Base-by-base conservation (phyloP, 2,888 invertebrate species). In the Hydriomena furcata region DNA sequence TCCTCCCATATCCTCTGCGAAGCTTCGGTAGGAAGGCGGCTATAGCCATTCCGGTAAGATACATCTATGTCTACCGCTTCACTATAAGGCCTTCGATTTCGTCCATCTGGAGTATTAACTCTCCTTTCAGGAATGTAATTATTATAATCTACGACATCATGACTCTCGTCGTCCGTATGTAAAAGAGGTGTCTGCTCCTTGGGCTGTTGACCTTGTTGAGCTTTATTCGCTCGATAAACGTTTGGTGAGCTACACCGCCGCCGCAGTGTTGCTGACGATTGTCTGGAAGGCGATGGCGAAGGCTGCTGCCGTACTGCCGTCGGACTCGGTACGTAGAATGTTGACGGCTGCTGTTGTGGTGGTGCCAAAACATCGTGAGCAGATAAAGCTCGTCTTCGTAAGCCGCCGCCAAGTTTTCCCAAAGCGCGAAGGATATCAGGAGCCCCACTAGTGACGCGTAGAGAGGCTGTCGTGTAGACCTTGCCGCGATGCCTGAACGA, bases 251-350 rank as follows among this genome's bases (percentile, higher is more conserved):
- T 91, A 52, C 89, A 90, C 20, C 90, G 74, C 47, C 89, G 70
- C 12, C 88, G 75, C 17, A 88, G 62, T 10, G 83, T 82, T 6
- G 82, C 70, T 1, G 80, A 46, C 34, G 55, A 75, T 61, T 83
- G 89, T 63, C 77, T 77, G 35, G 83, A 78, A 40, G 79, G 86
- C 21, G 81, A 91, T 2, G 77, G 91, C 32, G 82, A 91, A 7
- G 73, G 79, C 10, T 91, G 87, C 11, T 91, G 84, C 10, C 92
- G 84, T 1, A 73, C 76, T 21, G 90, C 76, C 1, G 91, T 87
- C 0, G 92, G 91, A 73, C 94, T 93, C 47, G 95, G 95, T 21
- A 95, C 94, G 75, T 95, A 95, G 73, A 95, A 95, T 4, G 92
- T 93, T 1, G 93, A 88, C n/a, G 91, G 91, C 51, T 91, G 91